Evolutionary conservation across 2,797 vertebrate genomes (phyloP), one percentile per base, ranked within the genome.

Genomic region (Lindbergichthys nudifrons): DNA sequence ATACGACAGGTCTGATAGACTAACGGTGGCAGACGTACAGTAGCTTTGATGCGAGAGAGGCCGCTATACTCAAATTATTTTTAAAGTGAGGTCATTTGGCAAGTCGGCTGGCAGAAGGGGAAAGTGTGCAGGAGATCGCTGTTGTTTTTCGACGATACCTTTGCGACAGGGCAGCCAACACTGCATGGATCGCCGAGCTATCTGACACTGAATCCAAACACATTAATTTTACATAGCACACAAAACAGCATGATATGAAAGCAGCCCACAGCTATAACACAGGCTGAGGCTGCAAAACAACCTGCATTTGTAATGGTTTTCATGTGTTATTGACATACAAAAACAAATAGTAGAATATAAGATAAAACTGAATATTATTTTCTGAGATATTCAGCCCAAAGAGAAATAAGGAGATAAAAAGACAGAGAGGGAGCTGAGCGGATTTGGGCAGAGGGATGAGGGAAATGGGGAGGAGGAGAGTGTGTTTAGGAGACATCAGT

Each of bases 371-470:
- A 36, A 36, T 36, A 36, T 36, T 10, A 53, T 30, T 10, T 32
- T 32, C 52, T 15, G 30, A 8, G 52, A 26, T 32, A 53, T 53
- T 26, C 5, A 12, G 48, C 12, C 18, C 0, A 0, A 16, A 6
- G 41, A 72, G 36, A 64, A 23, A 67, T 45, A 36, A 3, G 46
- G 47, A 51, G 10, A 57, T 21, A 13, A 16, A 58, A 42, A 30
- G 15, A 43, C 14, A 19, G 11, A 21, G 2, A 15, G 42, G 47
- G 47, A 69, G 41, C 51, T 41, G 58, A 46, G 26, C 51, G 50
- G 48, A 52, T 65, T 65, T 52, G 11, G 36, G 50, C 45, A 73
- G 68, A 41, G 42, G 46, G 70, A 70, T 45, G 65, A 70, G 41
- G 59, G 10, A 56, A 18, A 42, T 9, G 61, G 52, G 50, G 21